Evolutionary conservation across 2,888 invertebrate species (phyloP).

Genomic region (Nowickia ferox): DNA sequence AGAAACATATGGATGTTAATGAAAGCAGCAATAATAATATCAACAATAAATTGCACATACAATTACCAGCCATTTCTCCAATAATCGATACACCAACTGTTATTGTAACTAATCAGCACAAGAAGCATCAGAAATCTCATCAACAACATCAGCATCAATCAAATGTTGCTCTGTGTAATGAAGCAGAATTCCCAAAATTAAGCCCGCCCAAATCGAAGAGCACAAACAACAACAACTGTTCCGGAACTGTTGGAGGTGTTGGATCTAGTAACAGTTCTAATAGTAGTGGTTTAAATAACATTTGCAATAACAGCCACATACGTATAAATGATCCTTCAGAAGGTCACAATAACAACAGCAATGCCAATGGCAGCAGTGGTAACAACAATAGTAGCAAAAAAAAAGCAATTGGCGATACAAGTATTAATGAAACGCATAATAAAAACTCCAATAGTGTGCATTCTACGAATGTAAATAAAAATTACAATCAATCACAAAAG

Average conservation of each 20-base stretch:
- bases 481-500: conserved; percentile 63
- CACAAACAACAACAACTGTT: conserved; percentile 73
- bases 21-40: conserved; percentile 75
- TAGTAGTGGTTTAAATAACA: conserved; percentile 42
- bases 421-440: conserved; percentile 64
- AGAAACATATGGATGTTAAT: conserved; percentile 75
- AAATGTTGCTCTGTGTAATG: conserved; percentile 80
- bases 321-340: conserved; percentile 72
- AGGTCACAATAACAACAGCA: conserved; percentile 69
- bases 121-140: conserved; percentile 76
- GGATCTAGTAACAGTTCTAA: conserved; percentile 37
- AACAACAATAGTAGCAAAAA: conserved; percentile 73
- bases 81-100: conserved; percentile 81
- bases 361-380: conserved; percentile 66
- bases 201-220: conserved; percentile 83
- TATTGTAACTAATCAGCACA: conserved; percentile 82
- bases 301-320: conserved; percentile 58
- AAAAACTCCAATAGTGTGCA: conserved; percentile 67
- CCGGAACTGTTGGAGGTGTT: conserved; percentile 20
- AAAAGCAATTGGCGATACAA: conserved; percentile 73
- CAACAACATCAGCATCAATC: conserved; percentile 74
- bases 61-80: conserved; percentile 77
- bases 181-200: conserved; percentile 83
- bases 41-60: conserved; percentile 78
- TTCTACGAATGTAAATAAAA: conserved; percentile 70